Evolutionary conservation across 2,888 invertebrate species (phyloP), one percentile per base, ranked within the genome.

Genomic region (Microchrysa polita): DNA sequence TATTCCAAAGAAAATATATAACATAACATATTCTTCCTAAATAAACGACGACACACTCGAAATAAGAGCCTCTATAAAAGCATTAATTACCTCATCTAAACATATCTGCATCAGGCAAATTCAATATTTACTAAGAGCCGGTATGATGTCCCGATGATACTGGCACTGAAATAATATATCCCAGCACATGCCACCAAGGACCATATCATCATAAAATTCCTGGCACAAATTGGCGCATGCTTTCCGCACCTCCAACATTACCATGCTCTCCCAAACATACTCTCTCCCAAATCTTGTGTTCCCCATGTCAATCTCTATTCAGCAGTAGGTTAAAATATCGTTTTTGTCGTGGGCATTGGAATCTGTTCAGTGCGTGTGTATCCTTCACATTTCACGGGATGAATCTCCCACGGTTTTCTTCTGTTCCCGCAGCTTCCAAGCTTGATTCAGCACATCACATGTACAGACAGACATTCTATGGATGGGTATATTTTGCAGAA

Each of bases 401-500:
- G 69, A 53, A 55, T 23, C 40, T 22, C 40, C 27, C 2, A 34
- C 27, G 27, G 57, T 10, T 40, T 69, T 34, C 7, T 34, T 34
- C 7, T 34, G 27, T 7, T 55, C 53, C 40, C 69, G n/a, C n/a
- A 69, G 69, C 55, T 40, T 69, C 69, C 69, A 40, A 42, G 69
- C 34, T 57, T 67, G n/a, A 34, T 23, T 69, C 69, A 69, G 69
- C 69, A n/a, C 40, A 20, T 34, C 27, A 34, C 27, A 34, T 34
- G 27, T 7, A 5, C 27, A n/a, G n/a, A n/a, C 69, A 16, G 14
- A 12, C 40, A 22, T 9, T 27, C 12, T 57, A 42, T 53, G 69
- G n/a, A 16, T 42, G 71, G 20, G 52, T 73, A 73, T 73, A 73
- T 57, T 67, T 73, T 55, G 10, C 59, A 63, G 40, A 57, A 55